phyloP scores from a whole-genome alignment of 2,888 invertebrate genomes.

The Drosophila mimica region DNA sequence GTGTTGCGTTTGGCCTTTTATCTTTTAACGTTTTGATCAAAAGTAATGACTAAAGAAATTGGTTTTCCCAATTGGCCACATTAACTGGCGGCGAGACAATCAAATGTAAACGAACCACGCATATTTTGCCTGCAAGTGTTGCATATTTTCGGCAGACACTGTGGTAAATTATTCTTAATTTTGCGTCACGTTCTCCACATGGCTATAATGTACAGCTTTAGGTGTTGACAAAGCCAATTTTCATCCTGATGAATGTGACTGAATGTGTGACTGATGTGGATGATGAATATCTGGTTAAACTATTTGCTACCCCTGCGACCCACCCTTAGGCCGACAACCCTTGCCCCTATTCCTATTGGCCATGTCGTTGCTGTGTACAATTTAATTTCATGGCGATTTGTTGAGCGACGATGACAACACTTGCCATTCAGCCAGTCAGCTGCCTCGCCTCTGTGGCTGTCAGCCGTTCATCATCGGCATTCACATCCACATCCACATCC shows the following conservation, averaged over 20 bases:
- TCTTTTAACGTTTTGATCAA: constrained; percentile 3
- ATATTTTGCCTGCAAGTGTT: neutral
- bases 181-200: neutral
- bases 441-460: constrained; percentile 49
- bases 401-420: constrained; percentile 44
- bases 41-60: constrained; percentile 5
- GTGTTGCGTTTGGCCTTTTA: neutral
- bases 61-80: constrained; percentile 8
- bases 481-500: constrained; percentile 19
- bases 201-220: constrained; percentile 25
- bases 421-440: constrained; percentile 30
- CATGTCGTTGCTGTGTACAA: constrained; percentile 59
- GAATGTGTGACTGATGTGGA: constrained; percentile 48
- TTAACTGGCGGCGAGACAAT: constrained; percentile 15
- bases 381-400: constrained; percentile 80
- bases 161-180: constrained; percentile 19
- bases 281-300: constrained; percentile 79
- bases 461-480: constrained; percentile 74
- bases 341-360: constrained; percentile 20
- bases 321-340: neutral
- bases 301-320: constrained; percentile 61
- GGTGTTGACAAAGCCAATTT: constrained; percentile 76
- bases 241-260: constrained; percentile 45
- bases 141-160: constrained; percentile 33
- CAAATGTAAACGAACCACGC: constrained; percentile 4